Evolutionary conservation across 2,797 vertebrate genomes (phyloP), one percentile per base, ranked within the genome.

Genomic region (Cetoscarus ocellatus): DNA sequence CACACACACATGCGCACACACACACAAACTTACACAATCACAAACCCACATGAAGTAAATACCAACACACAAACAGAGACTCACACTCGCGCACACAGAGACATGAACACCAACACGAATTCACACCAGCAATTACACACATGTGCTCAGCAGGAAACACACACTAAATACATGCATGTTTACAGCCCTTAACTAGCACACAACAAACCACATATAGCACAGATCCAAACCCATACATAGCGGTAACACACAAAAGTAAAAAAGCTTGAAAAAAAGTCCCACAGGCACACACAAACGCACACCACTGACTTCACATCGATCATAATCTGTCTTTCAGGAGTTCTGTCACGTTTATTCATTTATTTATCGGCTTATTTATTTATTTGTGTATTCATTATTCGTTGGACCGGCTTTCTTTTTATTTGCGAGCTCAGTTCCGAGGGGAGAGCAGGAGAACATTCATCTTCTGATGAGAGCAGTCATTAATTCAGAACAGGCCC

Each of bases 401-500:
- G 71, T 88, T 74, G 86, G 78, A 86, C 85, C 82, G 89, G 79
- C 85, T 90, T 86, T 86, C 78, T 89, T 89, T 89, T 90, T 84
- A 83, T 90, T 84, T 87, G 85, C 58, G 55, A 72, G 85, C 84
- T 71, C 34, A 65, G 78, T 86, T 91, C 86, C 80, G 52, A 88
- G 83, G 89, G 88, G 88, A 87, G 73, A 76, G 84, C 17, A 62
- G 69, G 70, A 83, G 81, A 85, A 85, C 84, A 90, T 91, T 87
- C 88, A 88, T 92, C 89, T 88, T 91, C 77, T 89, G 89, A 90
- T 83, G 90, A 92, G 92, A 87, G 81, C 83, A 80, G 83, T 91
- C 89, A 93, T 94, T 93, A 93, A 93, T 93, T 92, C 91, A 89
- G 85, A 88, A 80, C 88, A 90, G 86, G 81, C 86, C 75, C 71